phyloP scores from a whole-genome alignment of 2,113 vertebrate species.

The Illadopsis cleaveri region DNA sequence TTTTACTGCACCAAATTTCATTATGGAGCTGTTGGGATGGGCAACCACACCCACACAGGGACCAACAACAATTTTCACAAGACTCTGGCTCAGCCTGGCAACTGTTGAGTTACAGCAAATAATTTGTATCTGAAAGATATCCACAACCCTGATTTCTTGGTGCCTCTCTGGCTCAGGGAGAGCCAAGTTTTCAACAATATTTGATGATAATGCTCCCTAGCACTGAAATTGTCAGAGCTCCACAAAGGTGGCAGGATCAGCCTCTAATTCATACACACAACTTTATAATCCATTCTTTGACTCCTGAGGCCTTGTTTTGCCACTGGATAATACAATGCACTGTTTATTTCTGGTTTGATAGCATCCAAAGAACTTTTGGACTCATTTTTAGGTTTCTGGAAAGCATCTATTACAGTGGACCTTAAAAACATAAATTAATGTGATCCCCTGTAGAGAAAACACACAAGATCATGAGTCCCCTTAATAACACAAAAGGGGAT shows the following conservation, averaged over 20 bases:
- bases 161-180: not conserved
- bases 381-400: not conserved
- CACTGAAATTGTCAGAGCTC: not conserved
- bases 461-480: slow-evolving; percentile 2
- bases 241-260: not conserved
- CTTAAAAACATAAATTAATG: slow-evolving; percentile 52
- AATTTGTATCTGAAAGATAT: not conserved
- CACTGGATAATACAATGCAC: not conserved
- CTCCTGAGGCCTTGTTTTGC: not conserved
- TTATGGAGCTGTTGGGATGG: not conserved
- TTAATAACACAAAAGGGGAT: slow-evolving; percentile 55
- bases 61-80: not conserved
- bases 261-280: not conserved
- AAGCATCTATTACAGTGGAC: slow-evolving; percentile 12
- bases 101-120: not conserved
- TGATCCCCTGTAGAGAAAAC: slow-evolving; percentile 46
- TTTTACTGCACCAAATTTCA: not conserved
- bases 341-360: slow-evolving; percentile 3
- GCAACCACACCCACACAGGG: not conserved
- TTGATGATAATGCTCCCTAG: not conserved
- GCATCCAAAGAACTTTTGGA: slow-evolving; percentile 20
- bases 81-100: not conserved
- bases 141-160: not conserved
- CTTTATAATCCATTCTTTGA: not conserved
- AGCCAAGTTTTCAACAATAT: not conserved